phyloP scores from a whole-genome alignment of 2,888 invertebrate genomes.

The Parthenolecanium corni region DNA sequence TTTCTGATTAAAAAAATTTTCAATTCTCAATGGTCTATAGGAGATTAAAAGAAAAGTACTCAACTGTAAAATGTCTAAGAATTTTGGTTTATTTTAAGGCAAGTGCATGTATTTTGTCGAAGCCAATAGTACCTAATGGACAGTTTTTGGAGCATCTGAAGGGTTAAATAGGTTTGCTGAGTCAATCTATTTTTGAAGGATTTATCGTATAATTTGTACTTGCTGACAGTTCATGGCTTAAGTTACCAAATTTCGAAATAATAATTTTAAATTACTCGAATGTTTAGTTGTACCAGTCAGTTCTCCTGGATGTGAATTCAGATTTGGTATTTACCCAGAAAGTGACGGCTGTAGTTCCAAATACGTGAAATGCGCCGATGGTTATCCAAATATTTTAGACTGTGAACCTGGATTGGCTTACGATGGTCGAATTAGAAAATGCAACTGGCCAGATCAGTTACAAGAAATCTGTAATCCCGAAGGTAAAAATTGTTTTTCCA shows the following conservation, averaged over 20 bases:
- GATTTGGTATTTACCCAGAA: conserved; percentile 79
- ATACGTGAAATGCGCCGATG: conserved; percentile 75
- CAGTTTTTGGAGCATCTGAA: too few species aligned
- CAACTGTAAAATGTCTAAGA: too few species aligned
- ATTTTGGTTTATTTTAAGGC: too few species aligned
- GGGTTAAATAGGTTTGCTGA: too few species aligned
- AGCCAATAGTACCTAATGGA: too few species aligned
- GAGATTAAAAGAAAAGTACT: too few species aligned
- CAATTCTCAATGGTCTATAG: not conserved
- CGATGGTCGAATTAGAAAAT: conserved; percentile 73
- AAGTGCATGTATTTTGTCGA: too few species aligned
- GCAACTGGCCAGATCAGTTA: conserved; percentile 89
- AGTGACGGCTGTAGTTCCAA: conserved; percentile 68
- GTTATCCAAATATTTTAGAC: conserved; percentile 63
- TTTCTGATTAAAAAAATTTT: not conserved
- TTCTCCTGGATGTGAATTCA: conserved; percentile 71
- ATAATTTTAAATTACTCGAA: too few species aligned
- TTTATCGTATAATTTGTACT: too few species aligned
- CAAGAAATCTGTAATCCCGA: conserved; percentile 78
- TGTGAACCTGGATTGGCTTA: conserved; percentile 82
- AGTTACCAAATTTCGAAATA: too few species aligned
- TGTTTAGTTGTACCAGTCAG: conserved; percentile 66
- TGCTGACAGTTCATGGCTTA: too few species aligned
- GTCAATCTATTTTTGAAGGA: too few species aligned
- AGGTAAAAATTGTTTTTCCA: conserved; percentile 53